A percentile compares a stretch with the other conserved stretches of the same genome.
These are phyloP conservation scores for Resseliella maxima DNA, from an alignment of 2,888 invertebrate genomes.

Conservation along the genomic window DNA sequence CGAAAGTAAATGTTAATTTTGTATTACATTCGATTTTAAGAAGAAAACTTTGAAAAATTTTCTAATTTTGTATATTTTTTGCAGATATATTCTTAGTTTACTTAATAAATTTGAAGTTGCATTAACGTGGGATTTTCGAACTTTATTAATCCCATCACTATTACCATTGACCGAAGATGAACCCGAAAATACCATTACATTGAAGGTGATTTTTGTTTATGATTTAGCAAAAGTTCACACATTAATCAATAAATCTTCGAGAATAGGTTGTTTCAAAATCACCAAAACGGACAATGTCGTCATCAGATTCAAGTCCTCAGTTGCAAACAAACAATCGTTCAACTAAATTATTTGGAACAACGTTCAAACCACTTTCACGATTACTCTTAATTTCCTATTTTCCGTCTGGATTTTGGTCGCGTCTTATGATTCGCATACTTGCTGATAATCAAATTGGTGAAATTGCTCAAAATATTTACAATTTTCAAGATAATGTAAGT, in stretches of 20 bases:
- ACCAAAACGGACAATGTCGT: slow-evolving; percentile 11
- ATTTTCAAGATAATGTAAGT: slow-evolving; percentile 75
- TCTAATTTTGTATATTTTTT: not conserved
- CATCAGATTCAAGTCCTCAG: not conserved
- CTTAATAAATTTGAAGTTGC: slow-evolving; percentile 98
- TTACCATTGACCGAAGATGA: slow-evolving; percentile 82
- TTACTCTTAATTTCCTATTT: slow-evolving; percentile 95
- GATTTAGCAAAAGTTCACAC: not conserved
- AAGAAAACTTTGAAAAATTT: not conserved
- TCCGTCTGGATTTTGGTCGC: slow-evolving; percentile 97
- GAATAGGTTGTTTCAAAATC: not conserved
- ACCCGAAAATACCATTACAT: slow-evolving; percentile 64
- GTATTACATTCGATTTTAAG: not conserved
- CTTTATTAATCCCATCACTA: slow-evolving; percentile 90
- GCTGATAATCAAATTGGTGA: slow-evolving; percentile 88
- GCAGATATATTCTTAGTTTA: slow-evolving; percentile 88
- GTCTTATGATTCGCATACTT: slow-evolving; percentile 72
- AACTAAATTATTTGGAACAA: not conserved
- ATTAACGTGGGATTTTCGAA: slow-evolving; percentile 92
- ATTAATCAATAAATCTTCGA: not conserved
- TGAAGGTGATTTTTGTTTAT: slow-evolving; percentile 62
- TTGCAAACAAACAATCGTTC: not conserved
- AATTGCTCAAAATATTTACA: slow-evolving; percentile 80
- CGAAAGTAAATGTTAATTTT: slow-evolving; percentile 63
- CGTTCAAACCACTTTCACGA: slow-evolving; percentile 71